These are phyloP conservation scores for Cyrtodaria siliqua DNA, from an alignment of 2,888 invertebrate species.

Conservation along the genomic window DNA sequence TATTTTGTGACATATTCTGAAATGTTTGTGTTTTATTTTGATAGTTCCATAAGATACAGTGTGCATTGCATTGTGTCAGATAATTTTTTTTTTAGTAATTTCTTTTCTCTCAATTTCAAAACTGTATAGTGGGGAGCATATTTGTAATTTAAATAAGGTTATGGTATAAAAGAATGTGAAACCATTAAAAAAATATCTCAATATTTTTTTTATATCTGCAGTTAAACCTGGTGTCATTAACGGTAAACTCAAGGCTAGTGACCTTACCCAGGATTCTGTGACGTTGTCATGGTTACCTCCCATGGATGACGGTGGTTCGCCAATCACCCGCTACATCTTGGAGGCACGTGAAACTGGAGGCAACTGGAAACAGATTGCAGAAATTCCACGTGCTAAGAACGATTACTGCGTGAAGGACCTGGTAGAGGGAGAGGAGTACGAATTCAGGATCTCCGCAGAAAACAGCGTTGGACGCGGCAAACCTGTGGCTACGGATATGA, in stretches of 20 bases:
- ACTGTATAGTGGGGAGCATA: too few relatives aligned
- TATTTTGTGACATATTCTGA: too few relatives aligned
- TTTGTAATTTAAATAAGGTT: too few relatives aligned
- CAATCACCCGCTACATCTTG: conserved; percentile 77
- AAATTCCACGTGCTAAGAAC: conserved; percentile 57
- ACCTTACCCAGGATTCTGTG: conserved; percentile 94
- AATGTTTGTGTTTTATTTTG: too few relatives aligned
- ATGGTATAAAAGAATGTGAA: too few relatives aligned
- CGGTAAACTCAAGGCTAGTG: conserved; percentile 89
- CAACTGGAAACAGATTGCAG: conserved; percentile 89
- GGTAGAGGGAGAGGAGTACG: conserved; percentile 96
- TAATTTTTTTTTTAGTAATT: too few relatives aligned
- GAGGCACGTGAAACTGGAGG: conserved; percentile 91
- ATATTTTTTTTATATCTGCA: conserved; percentile 10
- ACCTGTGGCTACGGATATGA: conserved; percentile 86
- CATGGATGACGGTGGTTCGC: conserved; percentile 79
- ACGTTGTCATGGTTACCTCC: conserved; percentile 88
- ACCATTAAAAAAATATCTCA: background rate
- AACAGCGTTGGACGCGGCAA: conserved; percentile 94
- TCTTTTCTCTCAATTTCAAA: too few relatives aligned
- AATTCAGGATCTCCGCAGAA: conserved; percentile 94
- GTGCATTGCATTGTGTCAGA: too few relatives aligned
- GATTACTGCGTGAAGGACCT: conserved; percentile 86
- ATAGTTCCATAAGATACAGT: too few relatives aligned
- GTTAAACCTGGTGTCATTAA: conserved; percentile 35